phyloP scores from a whole-genome alignment of 2,797 vertebrate genomes.

The Poliocrania exsul region DNA sequence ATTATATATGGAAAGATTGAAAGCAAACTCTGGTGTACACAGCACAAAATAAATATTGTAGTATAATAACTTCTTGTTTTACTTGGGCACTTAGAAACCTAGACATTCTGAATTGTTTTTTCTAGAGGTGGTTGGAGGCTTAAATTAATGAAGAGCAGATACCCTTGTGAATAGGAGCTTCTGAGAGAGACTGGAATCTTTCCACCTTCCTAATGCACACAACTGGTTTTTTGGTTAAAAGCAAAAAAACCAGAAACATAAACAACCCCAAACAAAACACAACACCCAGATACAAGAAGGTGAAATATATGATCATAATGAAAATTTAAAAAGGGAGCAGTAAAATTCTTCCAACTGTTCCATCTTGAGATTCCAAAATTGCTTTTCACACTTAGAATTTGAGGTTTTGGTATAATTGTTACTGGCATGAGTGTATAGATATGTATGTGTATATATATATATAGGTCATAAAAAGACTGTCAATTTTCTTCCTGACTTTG shows the following conservation, averaged over 20 bases:
- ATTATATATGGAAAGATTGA: not conserved
- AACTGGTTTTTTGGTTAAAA: not conserved
- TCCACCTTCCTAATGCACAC: not conserved
- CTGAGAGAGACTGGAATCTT: not conserved
- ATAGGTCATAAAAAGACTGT: not conserved
- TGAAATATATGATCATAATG: not conserved
- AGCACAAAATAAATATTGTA: not conserved
- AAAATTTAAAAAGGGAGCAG: not conserved
- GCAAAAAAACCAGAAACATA: not conserved
- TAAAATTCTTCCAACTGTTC: not conserved
- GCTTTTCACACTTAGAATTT: not conserved
- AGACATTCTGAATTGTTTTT: not conserved
- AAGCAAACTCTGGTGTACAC: not conserved
- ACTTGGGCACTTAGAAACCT: not conserved
- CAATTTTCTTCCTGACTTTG: not conserved
- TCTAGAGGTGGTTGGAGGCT: not conserved
- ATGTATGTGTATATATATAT: not conserved
- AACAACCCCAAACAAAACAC: too few species aligned
- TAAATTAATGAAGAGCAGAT: not conserved
- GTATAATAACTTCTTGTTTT: not conserved
- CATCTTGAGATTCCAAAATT: not conserved
- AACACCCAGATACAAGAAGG: not conserved
- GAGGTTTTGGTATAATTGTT: slow-evolving; percentile 12
- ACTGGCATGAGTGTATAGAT: not conserved
- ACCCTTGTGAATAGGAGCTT: not conserved